Percentiles rank a stretch among this genome's conserved stretches.
Conservation (phyloP, 2,113 vertebrate species). For the Neodon shergylaensis region DNA sequence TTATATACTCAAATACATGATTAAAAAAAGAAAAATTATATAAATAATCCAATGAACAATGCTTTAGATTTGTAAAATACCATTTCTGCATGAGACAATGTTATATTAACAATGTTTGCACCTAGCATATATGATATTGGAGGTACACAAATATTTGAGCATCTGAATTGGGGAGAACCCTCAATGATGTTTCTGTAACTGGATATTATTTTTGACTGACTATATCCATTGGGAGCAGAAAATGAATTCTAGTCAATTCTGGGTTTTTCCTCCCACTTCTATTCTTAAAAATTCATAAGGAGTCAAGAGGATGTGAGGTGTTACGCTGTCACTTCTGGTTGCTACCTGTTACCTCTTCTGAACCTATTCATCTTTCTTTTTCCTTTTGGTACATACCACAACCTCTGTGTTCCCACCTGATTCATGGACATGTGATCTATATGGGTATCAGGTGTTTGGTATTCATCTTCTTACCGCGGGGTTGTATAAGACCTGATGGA, state of each 20-base stretch:
- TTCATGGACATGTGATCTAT: neutral
- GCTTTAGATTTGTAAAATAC: neutral
- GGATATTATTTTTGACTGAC: neutral
- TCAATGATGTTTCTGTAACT: neutral
- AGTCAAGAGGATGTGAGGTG: fast-evolving
- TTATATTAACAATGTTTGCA: neutral
- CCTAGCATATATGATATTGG: neutral
- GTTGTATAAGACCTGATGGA: neutral
- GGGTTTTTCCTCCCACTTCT: neutral
- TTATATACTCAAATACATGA: neutral
- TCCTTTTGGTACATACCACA: neutral
- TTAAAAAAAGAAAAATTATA: neutral
- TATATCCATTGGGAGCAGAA: neutral
- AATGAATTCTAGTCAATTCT: neutral
- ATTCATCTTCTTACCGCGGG: neutral
- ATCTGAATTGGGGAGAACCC: neutral
- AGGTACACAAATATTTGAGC: neutral
- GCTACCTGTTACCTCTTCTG: neutral
- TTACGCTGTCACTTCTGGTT: neutral
- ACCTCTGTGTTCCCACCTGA: neutral
- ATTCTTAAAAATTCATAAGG: neutral
- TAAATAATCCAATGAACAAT: neutral
- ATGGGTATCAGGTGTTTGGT: neutral
- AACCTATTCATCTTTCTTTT: neutral
- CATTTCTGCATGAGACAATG: neutral